Conservation (phyloP, 30 jellyfish, hydroid and myxozoan species). For the Chrysaora quinquecirrha region DNA sequence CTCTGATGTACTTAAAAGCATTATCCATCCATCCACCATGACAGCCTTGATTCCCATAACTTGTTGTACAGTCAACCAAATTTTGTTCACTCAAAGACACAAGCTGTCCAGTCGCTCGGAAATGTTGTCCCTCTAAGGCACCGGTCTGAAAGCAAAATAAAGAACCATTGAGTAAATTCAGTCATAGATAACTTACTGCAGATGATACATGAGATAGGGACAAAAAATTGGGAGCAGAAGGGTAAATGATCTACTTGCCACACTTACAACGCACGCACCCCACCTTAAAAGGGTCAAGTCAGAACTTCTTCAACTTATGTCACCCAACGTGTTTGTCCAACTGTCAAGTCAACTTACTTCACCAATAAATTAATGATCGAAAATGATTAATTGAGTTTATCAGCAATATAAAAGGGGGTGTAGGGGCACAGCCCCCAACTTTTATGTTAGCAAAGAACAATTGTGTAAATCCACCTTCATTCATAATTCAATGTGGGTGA, state of each 20-base stretch:
- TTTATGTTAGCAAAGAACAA: background rate
- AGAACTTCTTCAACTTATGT: too few relatives aligned
- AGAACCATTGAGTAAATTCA: background rate
- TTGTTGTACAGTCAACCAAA: constrained; percentile 85
- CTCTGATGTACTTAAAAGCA: constrained; percentile 85
- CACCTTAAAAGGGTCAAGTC: too few relatives aligned
- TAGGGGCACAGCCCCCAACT: background rate
- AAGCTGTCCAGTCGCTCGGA: constrained; percentile 81
- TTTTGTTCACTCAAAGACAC: constrained; percentile 94
- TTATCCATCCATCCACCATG: constrained; percentile 99
- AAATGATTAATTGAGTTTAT: too few relatives aligned
- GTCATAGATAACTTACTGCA: background rate
- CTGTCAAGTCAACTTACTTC: too few relatives aligned
- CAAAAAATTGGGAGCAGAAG: background rate
- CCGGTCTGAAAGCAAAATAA: constrained; percentile 78
- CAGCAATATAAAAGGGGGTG: too few relatives aligned
- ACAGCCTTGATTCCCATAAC: constrained; percentile 95
- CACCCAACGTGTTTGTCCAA: too few relatives aligned
- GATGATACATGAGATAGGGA: background rate
- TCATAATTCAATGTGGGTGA: too few relatives aligned
- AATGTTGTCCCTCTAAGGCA: constrained; percentile 94
- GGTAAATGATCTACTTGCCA: background rate
- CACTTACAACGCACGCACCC: too few relatives aligned
- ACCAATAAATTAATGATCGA: too few relatives aligned
- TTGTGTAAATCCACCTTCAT: too few relatives aligned